Evolutionary conservation across 2,113 vertebrate genomes (phyloP).

Genomic region (Mellivora capensis): DNA sequence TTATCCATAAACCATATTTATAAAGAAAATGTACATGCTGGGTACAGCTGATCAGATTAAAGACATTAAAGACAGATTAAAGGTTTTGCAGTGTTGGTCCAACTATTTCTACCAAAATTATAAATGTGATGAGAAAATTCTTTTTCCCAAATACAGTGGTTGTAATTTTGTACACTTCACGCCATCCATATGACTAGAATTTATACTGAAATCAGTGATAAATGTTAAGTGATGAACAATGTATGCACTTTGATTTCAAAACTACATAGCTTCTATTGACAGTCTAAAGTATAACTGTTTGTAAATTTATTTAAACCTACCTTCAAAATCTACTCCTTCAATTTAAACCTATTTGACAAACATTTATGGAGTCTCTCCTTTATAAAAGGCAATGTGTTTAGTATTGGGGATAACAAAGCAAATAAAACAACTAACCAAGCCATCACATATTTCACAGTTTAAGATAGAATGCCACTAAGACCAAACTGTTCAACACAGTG

Average conservation of each 20-base stretch:
- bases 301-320: neutral
- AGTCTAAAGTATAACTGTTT: neutral
- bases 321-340: neutral
- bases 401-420: neutral
- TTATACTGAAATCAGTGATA: neutral
- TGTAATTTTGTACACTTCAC: neutral
- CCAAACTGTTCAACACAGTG: neutral
- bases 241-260: neutral
- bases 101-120: neutral
- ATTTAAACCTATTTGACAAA: neutral
- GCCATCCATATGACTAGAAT: neutral
- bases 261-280: neutral
- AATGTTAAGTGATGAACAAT: slow-evolving; percentile 21
- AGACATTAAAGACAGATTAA: neutral
- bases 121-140: neutral
- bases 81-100: neutral
- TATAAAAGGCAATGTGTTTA: neutral
- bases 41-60: neutral
- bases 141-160: neutral
- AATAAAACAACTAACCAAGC: neutral
- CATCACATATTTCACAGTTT: neutral
- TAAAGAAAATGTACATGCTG: neutral
- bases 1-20: neutral
- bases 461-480: neutral
- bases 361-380: neutral